Percentiles rank a stretch among this genome's conserved stretches.
These are phyloP conservation scores for Theristicus caerulescens DNA, from an alignment of 2,113 vertebrate species.

Conservation along the genomic window DNA sequence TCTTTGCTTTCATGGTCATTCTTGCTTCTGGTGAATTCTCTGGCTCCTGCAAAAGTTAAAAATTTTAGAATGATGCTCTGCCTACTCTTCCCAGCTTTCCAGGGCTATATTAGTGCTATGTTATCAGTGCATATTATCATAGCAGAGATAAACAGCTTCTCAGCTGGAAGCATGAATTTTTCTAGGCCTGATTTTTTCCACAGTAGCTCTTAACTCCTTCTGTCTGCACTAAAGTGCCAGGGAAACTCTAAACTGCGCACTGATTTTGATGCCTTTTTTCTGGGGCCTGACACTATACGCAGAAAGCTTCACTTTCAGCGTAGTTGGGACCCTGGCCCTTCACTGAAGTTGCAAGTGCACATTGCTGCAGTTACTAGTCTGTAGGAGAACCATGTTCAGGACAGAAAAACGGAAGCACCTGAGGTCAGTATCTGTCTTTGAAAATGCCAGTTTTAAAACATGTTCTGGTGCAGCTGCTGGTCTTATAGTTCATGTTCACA, in stretches of 20 bases:
- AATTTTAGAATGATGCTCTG: neutral
- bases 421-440: neutral
- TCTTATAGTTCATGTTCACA: neutral
- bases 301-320: neutral
- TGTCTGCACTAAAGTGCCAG: neutral
- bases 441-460: neutral
- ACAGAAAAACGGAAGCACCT: neutral
- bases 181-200: neutral
- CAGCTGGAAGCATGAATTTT: neutral
- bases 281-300: neutral
- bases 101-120: neutral
- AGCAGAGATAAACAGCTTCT: neutral
- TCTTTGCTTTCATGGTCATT: neutral
- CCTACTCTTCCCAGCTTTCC: neutral
- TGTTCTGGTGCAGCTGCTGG: neutral
- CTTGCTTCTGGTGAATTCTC: neutral
- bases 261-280: neutral
- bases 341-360: neutral
- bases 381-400: neutral
- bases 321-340: neutral
- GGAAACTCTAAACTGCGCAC: neutral
- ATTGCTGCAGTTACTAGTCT: neutral
- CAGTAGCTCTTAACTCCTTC: neutral
- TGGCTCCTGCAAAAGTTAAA: neutral
- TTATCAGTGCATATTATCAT: neutral